These are phyloP conservation scores for Solea senegalensis DNA, from an alignment of 2,113 vertebrate genomes.

Conservation along the genomic window DNA sequence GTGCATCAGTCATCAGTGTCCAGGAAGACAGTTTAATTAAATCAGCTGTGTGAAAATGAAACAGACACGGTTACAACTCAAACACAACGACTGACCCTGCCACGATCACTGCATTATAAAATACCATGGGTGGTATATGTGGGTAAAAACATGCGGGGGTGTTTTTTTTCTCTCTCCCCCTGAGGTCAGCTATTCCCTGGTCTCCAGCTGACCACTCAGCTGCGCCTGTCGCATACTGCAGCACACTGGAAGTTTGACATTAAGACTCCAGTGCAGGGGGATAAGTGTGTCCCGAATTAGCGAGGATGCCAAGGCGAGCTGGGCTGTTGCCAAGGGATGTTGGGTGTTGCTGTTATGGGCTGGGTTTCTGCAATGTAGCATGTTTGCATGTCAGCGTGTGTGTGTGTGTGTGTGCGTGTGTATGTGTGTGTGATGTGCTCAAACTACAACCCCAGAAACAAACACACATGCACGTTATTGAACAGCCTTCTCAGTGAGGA, in stretches of 20 bases:
- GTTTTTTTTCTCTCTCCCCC: slow-evolving; percentile 53
- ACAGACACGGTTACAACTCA: slow-evolving; percentile 31
- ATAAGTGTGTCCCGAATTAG: slow-evolving; percentile 75
- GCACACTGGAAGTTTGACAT: slow-evolving; percentile 55
- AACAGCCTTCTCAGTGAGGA: too few species aligned
- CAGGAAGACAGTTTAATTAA: too few species aligned
- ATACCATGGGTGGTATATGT: slow-evolving; percentile 48
- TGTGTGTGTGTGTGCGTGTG: slow-evolving; percentile 51
- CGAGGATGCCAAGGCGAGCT: slow-evolving; percentile 53
- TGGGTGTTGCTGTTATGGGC: slow-evolving; percentile 39
- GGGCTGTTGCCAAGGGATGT: slow-evolving; percentile 48
- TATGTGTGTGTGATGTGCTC: slow-evolving; percentile 42
- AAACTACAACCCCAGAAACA: slow-evolving; percentile 47
- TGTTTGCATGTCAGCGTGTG: slow-evolving; percentile 54
- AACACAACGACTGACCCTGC: slow-evolving; percentile 48
- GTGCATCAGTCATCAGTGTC: too few species aligned
- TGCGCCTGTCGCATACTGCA: slow-evolving; percentile 63
- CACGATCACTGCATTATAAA: slow-evolving; percentile 41
- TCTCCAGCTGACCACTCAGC: slow-evolving; percentile 71
- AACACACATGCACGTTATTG: slow-evolving; percentile 17
- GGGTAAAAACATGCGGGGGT: slow-evolving; percentile 41
- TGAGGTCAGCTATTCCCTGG: slow-evolving; percentile 67
- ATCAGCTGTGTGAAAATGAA: not conserved
- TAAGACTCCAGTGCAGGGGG: slow-evolving; percentile 50
- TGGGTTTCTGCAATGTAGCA: slow-evolving; percentile 58